Conservation (phyloP, 2,113 vertebrate species). For the Etia nguti region DNA sequence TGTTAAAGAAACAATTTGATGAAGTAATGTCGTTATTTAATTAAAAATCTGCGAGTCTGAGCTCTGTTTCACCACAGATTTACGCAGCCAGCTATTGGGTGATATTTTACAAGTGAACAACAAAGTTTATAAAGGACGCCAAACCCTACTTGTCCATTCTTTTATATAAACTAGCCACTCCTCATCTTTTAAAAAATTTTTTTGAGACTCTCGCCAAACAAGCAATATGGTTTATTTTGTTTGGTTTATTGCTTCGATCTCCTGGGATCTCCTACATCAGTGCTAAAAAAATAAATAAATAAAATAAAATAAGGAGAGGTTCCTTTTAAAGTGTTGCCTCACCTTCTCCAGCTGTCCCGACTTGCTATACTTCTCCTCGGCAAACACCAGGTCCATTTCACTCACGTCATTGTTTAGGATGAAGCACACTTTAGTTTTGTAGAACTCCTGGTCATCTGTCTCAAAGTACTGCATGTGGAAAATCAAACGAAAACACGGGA, state of each 20-base stretch:
- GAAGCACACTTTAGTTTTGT: constrained; percentile 98
- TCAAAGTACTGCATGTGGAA: constrained; percentile 87
- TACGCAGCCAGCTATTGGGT: not conserved
- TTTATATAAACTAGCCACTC: constrained; percentile 11
- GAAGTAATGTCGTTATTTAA: not conserved
- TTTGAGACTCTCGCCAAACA: constrained; percentile 24
- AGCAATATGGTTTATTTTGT: constrained; percentile 49
- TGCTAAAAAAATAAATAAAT: not conserved
- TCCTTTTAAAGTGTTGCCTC: constrained; percentile 50
- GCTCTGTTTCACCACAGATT: not conserved
- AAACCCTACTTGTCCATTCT: not conserved
- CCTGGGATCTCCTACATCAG: constrained; percentile 31
- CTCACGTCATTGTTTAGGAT: constrained; percentile 97
- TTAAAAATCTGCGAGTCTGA: not conserved
- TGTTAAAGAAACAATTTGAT: not conserved
- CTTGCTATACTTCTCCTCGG: constrained; percentile 96
- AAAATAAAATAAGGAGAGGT: not conserved
- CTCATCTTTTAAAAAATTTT: not conserved
- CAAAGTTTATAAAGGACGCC: not conserved
- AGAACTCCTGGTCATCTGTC: constrained; percentile 97
- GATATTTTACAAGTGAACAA: not conserved
- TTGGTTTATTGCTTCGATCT: constrained; percentile 39
- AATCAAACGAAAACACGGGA: constrained; percentile 33
- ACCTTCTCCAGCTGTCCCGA: constrained; percentile 97
- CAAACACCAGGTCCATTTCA: constrained; percentile 97